These are phyloP conservation scores for Sardina pilchardus DNA, from an alignment of 2,113 vertebrate species.

Conservation along the genomic window DNA sequence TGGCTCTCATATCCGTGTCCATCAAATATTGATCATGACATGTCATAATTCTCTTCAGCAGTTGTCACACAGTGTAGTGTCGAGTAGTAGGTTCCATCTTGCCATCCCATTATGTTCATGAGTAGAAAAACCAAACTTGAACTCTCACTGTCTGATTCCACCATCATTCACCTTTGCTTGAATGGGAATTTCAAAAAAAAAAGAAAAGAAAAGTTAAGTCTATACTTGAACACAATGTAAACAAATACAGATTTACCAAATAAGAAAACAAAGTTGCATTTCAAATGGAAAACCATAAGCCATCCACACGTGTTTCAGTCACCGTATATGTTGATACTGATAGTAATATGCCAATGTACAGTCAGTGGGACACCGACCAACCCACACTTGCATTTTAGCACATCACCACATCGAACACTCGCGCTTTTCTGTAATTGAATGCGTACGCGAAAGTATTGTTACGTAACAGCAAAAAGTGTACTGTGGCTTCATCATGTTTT, in stretches of 20 bases:
- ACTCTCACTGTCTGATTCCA: constrained; percentile 48
- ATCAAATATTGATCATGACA: background rate
- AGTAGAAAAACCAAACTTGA: constrained; percentile 55
- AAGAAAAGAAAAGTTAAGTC: constrained; percentile 44
- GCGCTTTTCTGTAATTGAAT: constrained; percentile 39
- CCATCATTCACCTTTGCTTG: constrained; percentile 50
- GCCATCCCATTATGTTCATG: constrained; percentile 26
- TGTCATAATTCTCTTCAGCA: constrained; percentile 23
- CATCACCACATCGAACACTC: background rate
- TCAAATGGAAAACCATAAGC: constrained; percentile 28
- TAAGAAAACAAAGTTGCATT: constrained; percentile 45
- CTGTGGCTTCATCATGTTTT: constrained; percentile 46
- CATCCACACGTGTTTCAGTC: constrained; percentile 11
- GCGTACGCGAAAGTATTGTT: constrained; percentile 56
- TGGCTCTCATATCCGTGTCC: constrained; percentile 54
- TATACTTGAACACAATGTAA: constrained; percentile 54
- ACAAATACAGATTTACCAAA: constrained; percentile 40
- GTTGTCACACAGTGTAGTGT: background rate
- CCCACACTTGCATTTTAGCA: background rate
- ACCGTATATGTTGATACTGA: constrained; percentile 6
- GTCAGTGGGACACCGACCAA: background rate
- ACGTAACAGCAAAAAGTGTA: constrained; percentile 27
- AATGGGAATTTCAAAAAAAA: no score
- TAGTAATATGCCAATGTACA: constrained; percentile 7
- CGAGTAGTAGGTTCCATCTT: constrained; percentile 4